phyloP scores from a whole-genome alignment of 2,888 invertebrate genomes.

The Spisula solida region DNA sequence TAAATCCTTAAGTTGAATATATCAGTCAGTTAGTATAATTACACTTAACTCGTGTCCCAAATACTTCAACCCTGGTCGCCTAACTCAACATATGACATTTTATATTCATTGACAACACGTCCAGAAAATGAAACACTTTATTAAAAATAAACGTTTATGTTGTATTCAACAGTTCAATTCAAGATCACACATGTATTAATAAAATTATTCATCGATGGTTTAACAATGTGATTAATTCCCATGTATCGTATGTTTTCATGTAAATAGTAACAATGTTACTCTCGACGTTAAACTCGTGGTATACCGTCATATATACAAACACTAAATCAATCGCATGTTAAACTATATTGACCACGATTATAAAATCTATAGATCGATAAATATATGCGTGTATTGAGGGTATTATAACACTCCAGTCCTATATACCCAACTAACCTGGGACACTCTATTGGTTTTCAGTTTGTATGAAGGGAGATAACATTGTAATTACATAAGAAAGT shows the following conservation, averaged over 20 bases:
- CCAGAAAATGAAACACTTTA: background rate
- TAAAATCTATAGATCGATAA: background rate
- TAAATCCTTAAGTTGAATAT: slow-evolving; percentile 8
- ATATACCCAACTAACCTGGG: slow-evolving; percentile 1
- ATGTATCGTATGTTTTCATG: background rate
- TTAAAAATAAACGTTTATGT: background rate
- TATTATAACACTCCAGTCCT: background rate
- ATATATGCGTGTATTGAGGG: background rate
- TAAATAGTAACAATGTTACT: slow-evolving; percentile 10
- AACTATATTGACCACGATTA: background rate
- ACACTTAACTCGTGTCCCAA: background rate
- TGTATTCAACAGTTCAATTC: background rate
- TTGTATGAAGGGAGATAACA: background rate
- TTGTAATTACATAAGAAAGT: background rate
- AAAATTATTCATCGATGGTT: background rate
- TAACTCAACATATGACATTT: background rate
- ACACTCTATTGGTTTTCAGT: background rate
- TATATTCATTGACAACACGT: background rate
- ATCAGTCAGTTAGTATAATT: too few species aligned
- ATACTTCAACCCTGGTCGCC: background rate
- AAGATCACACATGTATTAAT: background rate
- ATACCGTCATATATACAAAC: background rate
- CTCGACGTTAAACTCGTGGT: background rate
- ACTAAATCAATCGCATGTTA: background rate
- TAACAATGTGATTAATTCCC: background rate